Evolutionary conservation across 2,113 vertebrate genomes (phyloP), one percentile per base, ranked within the genome.

Genomic region (Baryphthengus martii): DNA sequence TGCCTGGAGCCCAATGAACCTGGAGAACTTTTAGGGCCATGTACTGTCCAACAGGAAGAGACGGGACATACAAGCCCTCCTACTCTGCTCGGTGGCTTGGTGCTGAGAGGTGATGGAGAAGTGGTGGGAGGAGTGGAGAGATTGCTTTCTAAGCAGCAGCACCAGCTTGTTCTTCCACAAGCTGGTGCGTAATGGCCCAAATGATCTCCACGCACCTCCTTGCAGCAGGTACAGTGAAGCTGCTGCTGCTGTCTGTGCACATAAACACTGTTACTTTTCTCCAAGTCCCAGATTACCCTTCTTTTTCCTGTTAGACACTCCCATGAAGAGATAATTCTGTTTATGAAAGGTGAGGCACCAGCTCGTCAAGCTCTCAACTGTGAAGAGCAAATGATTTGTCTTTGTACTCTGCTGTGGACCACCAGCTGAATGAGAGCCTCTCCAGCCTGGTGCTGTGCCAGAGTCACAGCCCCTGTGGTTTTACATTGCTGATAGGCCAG

Each of bases 61-160:
- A 45, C 52, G 50, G n/a, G 68, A 47, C 37, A 47, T 8, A 28
- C n/a, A 66, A 75, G 10, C 39, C 33, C 21, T 74, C 4, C 0
- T 1, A 2, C 53, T 42, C 6, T 49, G 33, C 2, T 1, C 1
- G 0, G 16, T 52, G 40, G 19, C 55, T 80, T 19, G 4, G 29
- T 37, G 5, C 50, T 81, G 26, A 31, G 52, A 72, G 17, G 10
- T 53, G n/a, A 10, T 28, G 49, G n/a, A 62, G 16, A 17, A 11
- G 40, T 35, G 9, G 33, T n/a, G 25, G 62, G 7, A 76, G 7
- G 20, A 6, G 16, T 49, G 35, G 77, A 49, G 29, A 18, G 17
- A 20, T 61, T 72, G 61, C 28, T 61, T 77, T 13, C 26, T 67
- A 61, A 61, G 82, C 31, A 37, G 39, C 42, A 40, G 17, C 42